Percentiles rank a stretch among this genome's conserved stretches.
Conservation (phyloP, 2,113 vertebrate genomes). For the Amia ocellicauda region DNA sequence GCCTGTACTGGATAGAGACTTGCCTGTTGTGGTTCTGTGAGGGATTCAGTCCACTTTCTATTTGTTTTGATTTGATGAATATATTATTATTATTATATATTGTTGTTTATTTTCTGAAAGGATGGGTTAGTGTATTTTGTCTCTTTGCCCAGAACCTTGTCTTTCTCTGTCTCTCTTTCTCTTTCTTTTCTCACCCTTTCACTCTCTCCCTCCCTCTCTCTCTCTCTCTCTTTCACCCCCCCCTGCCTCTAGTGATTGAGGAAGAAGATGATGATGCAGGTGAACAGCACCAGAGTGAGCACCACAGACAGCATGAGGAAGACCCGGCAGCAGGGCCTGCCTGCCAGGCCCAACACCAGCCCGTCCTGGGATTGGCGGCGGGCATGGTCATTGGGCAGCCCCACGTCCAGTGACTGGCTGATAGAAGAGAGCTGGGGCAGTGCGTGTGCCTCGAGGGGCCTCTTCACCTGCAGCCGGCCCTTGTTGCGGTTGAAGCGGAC, state of each 20-base stretch:
- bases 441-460: conserved; percentile 22
- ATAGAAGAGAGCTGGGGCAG: conserved; percentile 3
- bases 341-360: conserved; percentile 33
- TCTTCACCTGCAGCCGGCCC: conserved; percentile 64
- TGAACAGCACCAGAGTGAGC: conserved; percentile 44
- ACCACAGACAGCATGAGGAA: conserved; percentile 40
- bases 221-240: neutral
- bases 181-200: too few species aligned
- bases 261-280: conserved; percentile 42
- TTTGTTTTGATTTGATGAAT: too few species aligned
- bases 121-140: too few species aligned
- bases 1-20: too few species aligned
- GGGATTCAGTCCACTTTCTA: too few species aligned
- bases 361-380: neutral
- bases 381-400: conserved; percentile 35
- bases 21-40: too few species aligned
- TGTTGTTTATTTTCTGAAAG: too few species aligned
- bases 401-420: conserved; percentile 54
- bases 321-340: conserved; percentile 33
- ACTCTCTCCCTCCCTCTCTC: neutral
- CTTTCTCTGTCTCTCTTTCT: too few species aligned
- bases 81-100: too few species aligned
- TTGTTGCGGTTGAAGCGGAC: conserved; percentile 64
- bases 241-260: neutral
- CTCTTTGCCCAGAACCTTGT: too few species aligned